Conservation (phyloP, 2,113 vertebrate genomes). For the Myocastor coypus region DNA sequence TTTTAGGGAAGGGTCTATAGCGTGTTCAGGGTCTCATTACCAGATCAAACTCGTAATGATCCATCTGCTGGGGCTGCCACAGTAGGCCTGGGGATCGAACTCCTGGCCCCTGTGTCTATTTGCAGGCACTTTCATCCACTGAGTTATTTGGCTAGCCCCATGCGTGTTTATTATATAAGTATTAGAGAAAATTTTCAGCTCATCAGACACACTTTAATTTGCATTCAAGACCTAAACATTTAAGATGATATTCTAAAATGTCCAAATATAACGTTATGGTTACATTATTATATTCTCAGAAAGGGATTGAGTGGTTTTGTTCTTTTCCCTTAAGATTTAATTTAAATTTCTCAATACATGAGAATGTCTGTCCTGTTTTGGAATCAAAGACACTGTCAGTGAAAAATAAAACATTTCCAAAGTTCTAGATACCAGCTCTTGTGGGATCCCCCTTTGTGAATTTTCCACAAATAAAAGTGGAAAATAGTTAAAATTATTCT, state of each 20-base stretch:
- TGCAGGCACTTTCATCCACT: too few species aligned
- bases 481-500: neutral
- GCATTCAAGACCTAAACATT: neutral
- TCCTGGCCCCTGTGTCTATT: too few species aligned
- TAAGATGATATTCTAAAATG: neutral
- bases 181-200: neutral
- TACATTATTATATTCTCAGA: neutral
- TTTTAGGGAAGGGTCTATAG: too few species aligned
- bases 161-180: neutral
- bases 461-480: neutral
- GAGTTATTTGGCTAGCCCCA: too few species aligned
- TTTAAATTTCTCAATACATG: neutral
- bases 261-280: neutral
- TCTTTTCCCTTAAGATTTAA: slow-evolving; percentile 4
- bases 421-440: neutral
- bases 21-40: too few species aligned
- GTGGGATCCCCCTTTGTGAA: neutral
- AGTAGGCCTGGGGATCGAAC: too few species aligned
- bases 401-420: neutral
- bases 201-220: neutral
- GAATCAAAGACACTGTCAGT: neutral
- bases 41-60: too few species aligned
- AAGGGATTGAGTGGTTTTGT: neutral
- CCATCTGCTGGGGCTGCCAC: too few species aligned
- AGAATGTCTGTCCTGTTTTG: neutral